Base-by-base conservation (phyloP, 2,113 vertebrate species). In the Leptocoma aspasia region DNA sequence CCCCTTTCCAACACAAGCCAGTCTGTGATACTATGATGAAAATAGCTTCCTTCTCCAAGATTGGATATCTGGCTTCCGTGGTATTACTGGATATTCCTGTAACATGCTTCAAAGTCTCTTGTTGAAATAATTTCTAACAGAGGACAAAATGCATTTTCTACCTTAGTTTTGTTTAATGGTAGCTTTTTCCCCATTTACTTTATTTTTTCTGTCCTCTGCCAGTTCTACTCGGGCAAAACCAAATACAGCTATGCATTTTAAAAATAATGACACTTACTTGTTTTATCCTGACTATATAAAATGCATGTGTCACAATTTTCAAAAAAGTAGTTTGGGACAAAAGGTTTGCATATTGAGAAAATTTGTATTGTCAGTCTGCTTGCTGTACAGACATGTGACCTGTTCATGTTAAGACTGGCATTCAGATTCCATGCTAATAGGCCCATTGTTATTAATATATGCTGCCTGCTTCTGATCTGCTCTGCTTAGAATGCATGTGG, bases 401-500 rank as follows among this genome's bases (percentile, higher is more conserved):
- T 86, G 15, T 66, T 92, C 7, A 1, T 76, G 35, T 71, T 93
- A 70, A 89, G 83, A 56, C 37, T 92, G 28, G 41, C 53, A 45
- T 94, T 96, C 92, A 89, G 87, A 90, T 89, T 94, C 92, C 59
- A 64, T 92, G 75, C 47, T 96, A 91, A 94, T 73, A 91, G 54
- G n/a, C 26, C 68, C 16, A 66, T 85, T 96, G 44, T 92, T 96
- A 87, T 95, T 97, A 86, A 95, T 93, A 31, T 82, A 96, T 82
- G 81, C 92, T 82, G 27, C 79, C 28, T 72, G 33, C 3, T 92
- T 90, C 81, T 95, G 66, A 89, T 81, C 57, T 68, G 53, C 94
- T 94, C 97, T 95, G 88, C 92, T 95, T 96, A 91, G 65, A 86
- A 92, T 93, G 24, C 44, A 15, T 91, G 30, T 92, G 95, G 63